Evolutionary conservation across 2,797 vertebrate species (phyloP), one percentile per base, ranked within the genome.

Genomic region (Hemibagrus guttatus): DNA sequence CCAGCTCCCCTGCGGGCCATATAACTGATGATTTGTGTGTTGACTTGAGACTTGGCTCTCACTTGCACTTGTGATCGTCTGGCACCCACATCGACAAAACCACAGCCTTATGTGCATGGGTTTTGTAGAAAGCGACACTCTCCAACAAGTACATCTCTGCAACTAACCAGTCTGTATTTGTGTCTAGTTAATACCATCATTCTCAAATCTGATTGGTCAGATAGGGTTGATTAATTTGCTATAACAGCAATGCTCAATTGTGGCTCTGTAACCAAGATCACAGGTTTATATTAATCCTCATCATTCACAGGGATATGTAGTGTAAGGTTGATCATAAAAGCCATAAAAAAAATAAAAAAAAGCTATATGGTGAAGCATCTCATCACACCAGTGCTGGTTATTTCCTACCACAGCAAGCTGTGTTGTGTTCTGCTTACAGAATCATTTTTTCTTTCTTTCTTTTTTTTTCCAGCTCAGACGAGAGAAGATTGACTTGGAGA

Each of bases 401-500:
- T 66, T 66, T 66, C 63, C 63, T 66, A 42, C 21, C 21, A 42
- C 19, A 23, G 35, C 2, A 21, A 39, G 31, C 66, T 46, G 46
- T 4, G 46, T 46, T 46, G 46, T 46, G 1, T 35, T 28, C 42
- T 68, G 49, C 42, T 79, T 66, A 26, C 4, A 39, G 4, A 7
- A 17, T 46, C 0, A 52, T 21, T 21, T 72, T 1, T 2, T 6
- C 39, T 35, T 1, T 19, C 12, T 26, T 0, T 64, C 1, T 35
- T 16, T n/a, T 8, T 21, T 31, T 74, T 59, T 92, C n/a, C 93
- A 99, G 98, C 95, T 99, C 93, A 96, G 98, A 91, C 96, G 97
- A 84, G 98, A 99, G 94, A 99, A 99, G 95, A 99, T 99, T 19
- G 98, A 99, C 95, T 97, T 99, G 92, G 98, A 99, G 93, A 99